Conservation (phyloP, 2,113 vertebrate species). For the Myotis yumanensis region DNA sequence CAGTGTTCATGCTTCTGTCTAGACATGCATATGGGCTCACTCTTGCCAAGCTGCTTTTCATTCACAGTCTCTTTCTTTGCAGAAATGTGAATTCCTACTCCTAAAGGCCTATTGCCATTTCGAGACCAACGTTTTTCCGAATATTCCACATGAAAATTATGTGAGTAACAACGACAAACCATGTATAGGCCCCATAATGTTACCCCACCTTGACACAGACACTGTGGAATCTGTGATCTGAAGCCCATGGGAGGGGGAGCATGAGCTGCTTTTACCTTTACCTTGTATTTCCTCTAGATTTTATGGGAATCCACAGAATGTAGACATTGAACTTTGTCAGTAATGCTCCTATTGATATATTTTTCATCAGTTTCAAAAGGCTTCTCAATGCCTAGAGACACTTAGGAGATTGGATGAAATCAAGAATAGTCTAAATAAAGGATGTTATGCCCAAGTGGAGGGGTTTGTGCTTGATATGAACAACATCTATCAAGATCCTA, state of each 20-base stretch:
- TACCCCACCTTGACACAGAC: background rate
- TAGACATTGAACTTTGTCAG: background rate
- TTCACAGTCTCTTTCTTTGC: background rate
- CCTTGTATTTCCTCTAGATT: background rate
- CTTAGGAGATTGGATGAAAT: conserved; percentile 58
- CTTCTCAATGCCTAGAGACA: background rate
- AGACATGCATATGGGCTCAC: background rate
- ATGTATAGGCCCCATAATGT: no score
- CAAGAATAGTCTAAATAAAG: conserved; percentile 16
- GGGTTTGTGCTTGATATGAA: conserved; percentile 42
- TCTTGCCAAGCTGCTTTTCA: background rate
- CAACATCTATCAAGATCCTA: conserved; percentile 54
- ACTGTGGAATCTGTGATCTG: background rate
- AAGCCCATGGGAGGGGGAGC: background rate
- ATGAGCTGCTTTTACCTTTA: accelerated
- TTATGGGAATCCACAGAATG: background rate
- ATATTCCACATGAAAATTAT: conserved; percentile 40
- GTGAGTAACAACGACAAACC: conserved; percentile 41
- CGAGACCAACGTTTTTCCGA: conserved; percentile 49
- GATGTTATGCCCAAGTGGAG: background rate
- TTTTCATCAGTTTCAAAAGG: background rate
- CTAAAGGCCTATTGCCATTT: conserved; percentile 51
- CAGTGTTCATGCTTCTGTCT: background rate
- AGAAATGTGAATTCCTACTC: conserved; percentile 71
- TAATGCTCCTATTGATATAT: background rate